Conservation (phyloP, 1,140 invertebrate genomes). For the Meloidogyne floridensis region DNA sequence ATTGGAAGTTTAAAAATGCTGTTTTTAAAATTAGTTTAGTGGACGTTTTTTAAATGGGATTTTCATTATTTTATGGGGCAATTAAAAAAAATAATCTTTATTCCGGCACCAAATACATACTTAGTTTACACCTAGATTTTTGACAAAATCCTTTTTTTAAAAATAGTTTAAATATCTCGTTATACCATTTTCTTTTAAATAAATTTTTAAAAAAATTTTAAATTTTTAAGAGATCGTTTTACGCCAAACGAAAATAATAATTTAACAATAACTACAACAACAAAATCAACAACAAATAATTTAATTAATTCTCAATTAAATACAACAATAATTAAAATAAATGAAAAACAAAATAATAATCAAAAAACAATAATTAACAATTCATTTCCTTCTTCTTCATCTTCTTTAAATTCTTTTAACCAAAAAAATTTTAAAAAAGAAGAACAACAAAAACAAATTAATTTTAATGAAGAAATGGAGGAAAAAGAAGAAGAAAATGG, state of each 20-base stretch:
- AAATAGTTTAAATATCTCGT: too few species aligned
- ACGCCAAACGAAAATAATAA: neutral
- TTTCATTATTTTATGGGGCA: too few species aligned
- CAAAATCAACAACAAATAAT: neutral
- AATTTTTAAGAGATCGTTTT: neutral
- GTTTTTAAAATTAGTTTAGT: too few species aligned
- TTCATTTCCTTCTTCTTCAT: neutral
- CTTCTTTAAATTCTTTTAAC: neutral
- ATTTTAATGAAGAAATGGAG: neutral
- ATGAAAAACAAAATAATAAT: neutral
- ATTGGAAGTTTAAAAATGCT: too few species aligned
- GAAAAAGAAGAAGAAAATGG: neutral
- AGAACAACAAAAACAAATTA: slow-evolving; percentile 5
- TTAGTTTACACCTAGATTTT: too few species aligned
- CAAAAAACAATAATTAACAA: neutral
- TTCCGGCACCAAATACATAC: too few species aligned
- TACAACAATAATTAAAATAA: neutral
- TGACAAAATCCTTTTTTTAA: too few species aligned
- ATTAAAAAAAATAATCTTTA: too few species aligned
- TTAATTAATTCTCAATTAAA: neutral
- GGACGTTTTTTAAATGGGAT: too few species aligned
- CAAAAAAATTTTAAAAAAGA: neutral
- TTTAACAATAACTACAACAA: neutral
- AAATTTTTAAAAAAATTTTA: neutral
- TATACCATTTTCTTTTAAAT: neutral